Evolutionary conservation across 2,113 vertebrate genomes (phyloP).

Genomic region (Phyllostomus discolor): DNA sequence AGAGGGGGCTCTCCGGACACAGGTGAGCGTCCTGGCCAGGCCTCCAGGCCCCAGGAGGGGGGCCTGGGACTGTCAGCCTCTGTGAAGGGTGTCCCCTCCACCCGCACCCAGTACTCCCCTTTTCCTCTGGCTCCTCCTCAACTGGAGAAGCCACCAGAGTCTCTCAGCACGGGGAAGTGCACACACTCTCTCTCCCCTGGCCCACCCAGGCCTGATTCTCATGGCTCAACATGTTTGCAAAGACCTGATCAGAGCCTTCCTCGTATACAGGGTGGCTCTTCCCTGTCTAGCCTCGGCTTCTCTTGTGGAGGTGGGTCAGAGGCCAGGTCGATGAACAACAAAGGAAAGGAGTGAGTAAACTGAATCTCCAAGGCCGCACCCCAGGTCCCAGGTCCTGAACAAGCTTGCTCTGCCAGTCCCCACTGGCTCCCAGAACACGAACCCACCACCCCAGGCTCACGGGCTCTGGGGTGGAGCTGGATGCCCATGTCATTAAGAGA

Average conservation of each 20-base stretch:
- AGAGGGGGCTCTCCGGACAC: not conserved
- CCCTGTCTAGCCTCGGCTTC: not conserved
- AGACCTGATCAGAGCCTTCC: not conserved
- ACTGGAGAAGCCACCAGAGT: not conserved
- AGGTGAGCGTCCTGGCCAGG: not conserved
- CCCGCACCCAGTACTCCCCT: not conserved
- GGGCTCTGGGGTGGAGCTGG: constrained; percentile 27
- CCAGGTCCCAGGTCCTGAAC: not conserved
- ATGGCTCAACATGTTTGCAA: not conserved
- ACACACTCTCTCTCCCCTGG: not conserved
- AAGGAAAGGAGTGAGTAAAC: not conserved
- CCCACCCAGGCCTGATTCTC: not conserved
- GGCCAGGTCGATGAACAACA: not conserved
- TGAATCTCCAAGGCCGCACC: not conserved
- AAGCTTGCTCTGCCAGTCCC: not conserved
- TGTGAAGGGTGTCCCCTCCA: not conserved
- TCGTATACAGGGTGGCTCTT: not conserved
- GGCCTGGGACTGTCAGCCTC: not conserved
- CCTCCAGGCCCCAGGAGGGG: not conserved
- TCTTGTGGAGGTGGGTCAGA: not conserved
- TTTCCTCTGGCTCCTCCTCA: not conserved
- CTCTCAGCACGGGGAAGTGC: not conserved
- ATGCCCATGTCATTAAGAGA: constrained; percentile 41
- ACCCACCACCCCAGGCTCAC: not conserved
- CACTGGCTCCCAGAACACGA: not conserved